phyloP scores from a whole-genome alignment of 1,140 invertebrate species.

The Solen grandis region DNA sequence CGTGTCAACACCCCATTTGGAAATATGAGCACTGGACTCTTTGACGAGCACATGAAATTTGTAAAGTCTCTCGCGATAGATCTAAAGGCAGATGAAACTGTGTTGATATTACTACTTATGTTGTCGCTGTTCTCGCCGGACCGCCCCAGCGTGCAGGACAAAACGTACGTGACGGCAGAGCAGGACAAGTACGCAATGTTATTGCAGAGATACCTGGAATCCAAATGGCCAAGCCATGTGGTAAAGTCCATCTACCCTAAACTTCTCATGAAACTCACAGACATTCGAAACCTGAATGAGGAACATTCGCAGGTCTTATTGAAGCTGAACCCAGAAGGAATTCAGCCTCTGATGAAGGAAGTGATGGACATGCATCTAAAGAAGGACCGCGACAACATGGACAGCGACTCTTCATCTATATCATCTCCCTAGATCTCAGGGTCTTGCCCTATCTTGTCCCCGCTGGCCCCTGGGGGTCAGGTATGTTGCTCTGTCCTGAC shows the following conservation, averaged over 20 bases:
- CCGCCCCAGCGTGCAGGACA: constrained; percentile 80
- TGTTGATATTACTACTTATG: constrained; percentile 82
- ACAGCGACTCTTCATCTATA: neutral
- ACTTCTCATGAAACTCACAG: constrained; percentile 82
- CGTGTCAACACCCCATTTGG: neutral
- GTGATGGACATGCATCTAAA: constrained; percentile 79
- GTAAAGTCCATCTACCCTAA: constrained; percentile 81
- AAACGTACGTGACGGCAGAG: constrained; percentile 78
- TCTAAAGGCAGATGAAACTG: constrained; percentile 82
- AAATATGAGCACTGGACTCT: constrained; percentile 67
- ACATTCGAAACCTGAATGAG: constrained; percentile 83
- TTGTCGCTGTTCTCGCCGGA: constrained; percentile 83
- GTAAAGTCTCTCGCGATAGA: constrained; percentile 79
- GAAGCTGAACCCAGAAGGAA: constrained; percentile 80
- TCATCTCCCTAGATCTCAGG: neutral
- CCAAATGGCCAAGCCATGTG: constrained; percentile 79
- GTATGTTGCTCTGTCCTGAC: no score
- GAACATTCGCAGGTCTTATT: constrained; percentile 82
- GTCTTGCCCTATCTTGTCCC: neutral
- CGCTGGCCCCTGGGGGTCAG: no score
- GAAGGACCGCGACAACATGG: constrained; percentile 29
- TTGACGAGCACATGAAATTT: constrained; percentile 83
- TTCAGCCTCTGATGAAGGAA: constrained; percentile 81
- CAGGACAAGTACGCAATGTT: constrained; percentile 83
- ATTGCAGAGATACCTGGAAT: constrained; percentile 82